Conservation (phyloP, 2,797 vertebrate genomes). For the Cuniculus paca region DNA sequence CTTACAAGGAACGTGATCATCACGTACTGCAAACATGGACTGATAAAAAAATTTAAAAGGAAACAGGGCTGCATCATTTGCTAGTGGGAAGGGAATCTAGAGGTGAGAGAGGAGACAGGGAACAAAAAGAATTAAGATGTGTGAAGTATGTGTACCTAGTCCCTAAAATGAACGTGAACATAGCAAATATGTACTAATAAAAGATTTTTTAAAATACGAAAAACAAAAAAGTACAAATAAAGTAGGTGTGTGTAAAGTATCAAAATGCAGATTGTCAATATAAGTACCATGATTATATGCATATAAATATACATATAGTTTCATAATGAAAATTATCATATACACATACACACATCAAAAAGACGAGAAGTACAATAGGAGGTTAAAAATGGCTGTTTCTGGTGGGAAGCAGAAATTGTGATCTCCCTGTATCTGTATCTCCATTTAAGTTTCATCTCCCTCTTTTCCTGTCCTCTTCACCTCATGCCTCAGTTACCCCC, state of each 20-base stretch:
- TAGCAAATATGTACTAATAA: background rate
- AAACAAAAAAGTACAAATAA: background rate
- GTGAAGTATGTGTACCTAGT: background rate
- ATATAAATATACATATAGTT: background rate
- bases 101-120: background rate
- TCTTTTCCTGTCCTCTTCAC: background rate
- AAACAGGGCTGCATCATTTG: background rate
- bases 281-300: background rate
- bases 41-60: background rate
- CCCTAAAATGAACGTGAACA: background rate
- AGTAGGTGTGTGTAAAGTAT: background rate
- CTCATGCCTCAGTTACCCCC: background rate
- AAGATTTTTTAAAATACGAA: background rate
- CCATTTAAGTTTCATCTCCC: background rate
- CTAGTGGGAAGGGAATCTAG: background rate
- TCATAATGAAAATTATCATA: background rate
- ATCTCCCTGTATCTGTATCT: background rate
- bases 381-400: background rate
- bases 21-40: background rate
- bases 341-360: background rate
- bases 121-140: background rate
- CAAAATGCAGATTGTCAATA: slow-evolving; percentile 15
- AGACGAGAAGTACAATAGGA: background rate
- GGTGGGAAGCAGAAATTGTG: background rate
- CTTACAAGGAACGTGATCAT: background rate